A percentile compares a stretch with the other conserved stretches of the same genome.
These are phyloP conservation scores for Thalpophila matura DNA, from an alignment of 2,888 invertebrate species.

Conservation along the genomic window DNA sequence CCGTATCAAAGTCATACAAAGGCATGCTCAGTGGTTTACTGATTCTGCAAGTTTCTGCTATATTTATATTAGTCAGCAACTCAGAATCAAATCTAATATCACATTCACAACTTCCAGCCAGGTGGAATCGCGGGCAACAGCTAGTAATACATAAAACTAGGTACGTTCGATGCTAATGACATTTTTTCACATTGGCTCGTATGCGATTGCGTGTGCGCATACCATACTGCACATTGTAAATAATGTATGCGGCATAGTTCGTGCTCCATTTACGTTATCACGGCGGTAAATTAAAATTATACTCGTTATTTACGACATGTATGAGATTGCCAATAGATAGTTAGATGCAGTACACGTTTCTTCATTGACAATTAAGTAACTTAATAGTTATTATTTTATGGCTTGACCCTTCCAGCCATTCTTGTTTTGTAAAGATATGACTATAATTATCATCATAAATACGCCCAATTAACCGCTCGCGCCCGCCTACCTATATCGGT, in stretches of 20 bases:
- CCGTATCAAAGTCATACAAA: neutral
- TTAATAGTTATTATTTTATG: constrained; percentile 18
- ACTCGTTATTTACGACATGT: constrained; percentile 75
- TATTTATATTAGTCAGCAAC: neutral
- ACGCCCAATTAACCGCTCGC: constrained; percentile 15
- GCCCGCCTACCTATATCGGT: neutral
- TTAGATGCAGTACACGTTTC: constrained; percentile 32
- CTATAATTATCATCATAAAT: constrained; percentile 20
- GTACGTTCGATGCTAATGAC: constrained; percentile 78
- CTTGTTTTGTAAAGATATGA: constrained; percentile 12
- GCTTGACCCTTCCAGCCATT: constrained; percentile 21
- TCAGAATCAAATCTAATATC: neutral
- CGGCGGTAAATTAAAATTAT: constrained; percentile 81
- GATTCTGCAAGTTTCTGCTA: neutral
- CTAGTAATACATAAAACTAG: constrained; percentile 48
- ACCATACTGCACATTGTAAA: constrained; percentile 76
- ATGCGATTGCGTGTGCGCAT: constrained; percentile 85
- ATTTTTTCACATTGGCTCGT: constrained; percentile 76
- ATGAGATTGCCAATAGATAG: constrained; percentile 72
- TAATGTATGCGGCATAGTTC: constrained; percentile 83
- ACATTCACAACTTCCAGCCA: neutral
- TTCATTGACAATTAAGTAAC: constrained; percentile 4
- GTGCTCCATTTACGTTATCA: constrained; percentile 89
- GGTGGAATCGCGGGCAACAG: constrained; percentile 19
- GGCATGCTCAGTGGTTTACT: neutral